phyloP scores from a whole-genome alignment of 1,140 invertebrate genomes.

The Cyrtorhinus lividipennis region DNA sequence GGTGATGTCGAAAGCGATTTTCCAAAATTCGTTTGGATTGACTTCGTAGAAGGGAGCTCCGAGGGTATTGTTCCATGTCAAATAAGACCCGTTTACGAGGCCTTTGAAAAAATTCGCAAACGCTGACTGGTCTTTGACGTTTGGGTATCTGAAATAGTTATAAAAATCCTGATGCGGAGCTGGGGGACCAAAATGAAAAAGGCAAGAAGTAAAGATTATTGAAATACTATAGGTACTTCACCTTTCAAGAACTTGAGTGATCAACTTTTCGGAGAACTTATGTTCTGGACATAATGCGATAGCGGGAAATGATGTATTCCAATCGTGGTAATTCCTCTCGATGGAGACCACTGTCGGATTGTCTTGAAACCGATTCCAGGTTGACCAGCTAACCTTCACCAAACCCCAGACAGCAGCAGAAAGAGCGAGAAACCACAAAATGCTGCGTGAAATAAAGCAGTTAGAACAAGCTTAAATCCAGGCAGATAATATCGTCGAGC shows the following conservation, averaged over 20 bases:
- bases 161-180: too few species aligned
- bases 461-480: too few species aligned
- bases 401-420: conserved; percentile 32
- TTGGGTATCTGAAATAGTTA: neutral
- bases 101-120: neutral
- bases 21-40: conserved; percentile 36
- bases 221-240: too few species aligned
- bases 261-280: neutral
- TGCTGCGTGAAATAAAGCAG: too few species aligned
- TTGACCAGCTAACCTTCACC: conserved; percentile 37
- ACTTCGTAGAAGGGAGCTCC: conserved; percentile 35
- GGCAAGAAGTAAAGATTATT: too few species aligned
- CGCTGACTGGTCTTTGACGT: neutral
- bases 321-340: conserved; percentile 51
- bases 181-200: too few species aligned
- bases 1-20: conserved; percentile 31
- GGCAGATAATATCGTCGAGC: too few species aligned
- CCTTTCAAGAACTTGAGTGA: neutral
- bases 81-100: neutral
- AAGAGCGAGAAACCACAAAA: conserved; percentile 35
- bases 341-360: conserved; percentile 56
- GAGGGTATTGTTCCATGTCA: conserved; percentile 37
- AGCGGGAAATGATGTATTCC: conserved; percentile 52
- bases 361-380: conserved; percentile 46
- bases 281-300: conserved; percentile 34